phyloP scores from a whole-genome alignment of 2,797 vertebrate genomes.

The Zalophus californianus region DNA sequence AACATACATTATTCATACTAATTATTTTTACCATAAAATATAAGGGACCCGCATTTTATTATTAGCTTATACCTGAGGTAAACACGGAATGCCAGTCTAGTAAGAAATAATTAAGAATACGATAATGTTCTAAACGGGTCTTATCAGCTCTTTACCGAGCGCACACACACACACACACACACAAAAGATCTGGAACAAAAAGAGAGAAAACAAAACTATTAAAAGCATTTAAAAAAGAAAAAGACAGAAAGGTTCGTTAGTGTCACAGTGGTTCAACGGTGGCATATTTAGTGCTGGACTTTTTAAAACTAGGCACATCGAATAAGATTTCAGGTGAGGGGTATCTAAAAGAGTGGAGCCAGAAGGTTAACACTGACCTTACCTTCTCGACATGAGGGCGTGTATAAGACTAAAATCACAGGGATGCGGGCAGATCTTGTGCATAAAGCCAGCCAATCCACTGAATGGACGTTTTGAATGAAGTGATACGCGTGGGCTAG shows the following conservation, averaged over 20 bases:
- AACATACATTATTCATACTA: not conserved
- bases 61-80: not conserved
- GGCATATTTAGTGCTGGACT: not conserved
- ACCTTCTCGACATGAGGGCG: not conserved
- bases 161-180: no score
- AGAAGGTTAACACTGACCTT: not conserved
- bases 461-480: not conserved
- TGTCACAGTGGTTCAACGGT: not conserved
- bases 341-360: not conserved
- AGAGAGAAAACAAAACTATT: not conserved
- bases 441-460: not conserved
- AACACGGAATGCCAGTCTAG: not conserved
- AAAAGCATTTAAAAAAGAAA: not conserved
- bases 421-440: not conserved
- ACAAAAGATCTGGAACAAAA: not conserved
- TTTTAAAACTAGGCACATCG: not conserved
- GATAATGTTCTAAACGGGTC: not conserved
- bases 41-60: not conserved
- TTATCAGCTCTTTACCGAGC: not conserved
- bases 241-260: not conserved
- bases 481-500: accelerated
- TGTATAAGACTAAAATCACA: not conserved
- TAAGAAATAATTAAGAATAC: conserved; percentile 25
- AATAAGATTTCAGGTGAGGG: not conserved
- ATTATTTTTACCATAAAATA: conserved; percentile 10